phyloP scores from a whole-genome alignment of 2,797 vertebrate species.

The Cuculus canorus region DNA sequence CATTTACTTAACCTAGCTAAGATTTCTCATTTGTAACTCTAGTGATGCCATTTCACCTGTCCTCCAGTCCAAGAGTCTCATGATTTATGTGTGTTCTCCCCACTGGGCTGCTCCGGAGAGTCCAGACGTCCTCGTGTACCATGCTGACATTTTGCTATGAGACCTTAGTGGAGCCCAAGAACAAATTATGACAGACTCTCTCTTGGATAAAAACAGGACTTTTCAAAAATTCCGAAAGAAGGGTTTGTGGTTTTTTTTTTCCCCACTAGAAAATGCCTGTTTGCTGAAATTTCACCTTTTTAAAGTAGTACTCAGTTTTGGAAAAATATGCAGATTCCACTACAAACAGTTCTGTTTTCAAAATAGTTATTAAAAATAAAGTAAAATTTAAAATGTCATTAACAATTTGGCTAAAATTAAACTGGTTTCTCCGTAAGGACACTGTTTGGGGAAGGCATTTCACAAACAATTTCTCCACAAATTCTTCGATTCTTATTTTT shows the following conservation, averaged over 20 bases:
- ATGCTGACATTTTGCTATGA: background rate
- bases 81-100: slow-evolving; percentile 1
- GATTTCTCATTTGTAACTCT: slow-evolving; percentile 29
- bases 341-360: background rate
- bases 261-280: background rate
- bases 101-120: background rate
- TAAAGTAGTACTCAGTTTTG: background rate
- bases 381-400: background rate
- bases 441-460: background rate
- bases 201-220: background rate
- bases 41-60: background rate
- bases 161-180: background rate
- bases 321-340: background rate
- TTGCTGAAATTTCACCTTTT: background rate
- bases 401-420: background rate
- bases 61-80: background rate
- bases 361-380: background rate
- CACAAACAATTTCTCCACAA: accelerated
- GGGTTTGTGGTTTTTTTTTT: background rate
- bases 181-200: background rate
- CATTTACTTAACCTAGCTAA: slow-evolving; percentile 37
- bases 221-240: background rate
- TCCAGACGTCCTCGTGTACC: background rate
- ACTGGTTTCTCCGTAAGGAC: background rate
- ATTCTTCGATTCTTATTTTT: background rate